These are phyloP conservation scores for Alouatta palliata DNA, from an alignment of 2,113 vertebrate genomes.

Conservation along the genomic window DNA sequence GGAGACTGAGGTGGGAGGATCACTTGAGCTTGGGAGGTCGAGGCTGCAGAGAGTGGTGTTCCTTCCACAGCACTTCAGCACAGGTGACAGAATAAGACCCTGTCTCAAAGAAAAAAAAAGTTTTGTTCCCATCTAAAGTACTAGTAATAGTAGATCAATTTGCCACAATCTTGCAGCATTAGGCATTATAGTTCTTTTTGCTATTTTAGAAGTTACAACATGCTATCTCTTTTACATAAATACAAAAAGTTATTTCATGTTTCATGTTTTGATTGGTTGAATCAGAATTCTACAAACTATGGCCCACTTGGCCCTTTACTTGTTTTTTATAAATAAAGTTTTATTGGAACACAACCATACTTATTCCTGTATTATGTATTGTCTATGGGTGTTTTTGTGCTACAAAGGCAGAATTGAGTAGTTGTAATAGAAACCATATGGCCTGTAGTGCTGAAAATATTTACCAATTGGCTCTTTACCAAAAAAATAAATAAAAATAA, in stretches of 20 bases:
- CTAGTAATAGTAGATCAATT: background rate
- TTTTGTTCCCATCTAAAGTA: background rate
- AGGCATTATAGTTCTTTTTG: background rate
- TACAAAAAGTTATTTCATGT: background rate
- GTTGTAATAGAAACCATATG: background rate
- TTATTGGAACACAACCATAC: background rate
- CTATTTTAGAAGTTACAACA: background rate
- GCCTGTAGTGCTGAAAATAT: background rate
- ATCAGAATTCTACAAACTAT: background rate
- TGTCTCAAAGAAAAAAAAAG: too few relatives aligned
- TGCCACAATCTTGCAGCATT: background rate
- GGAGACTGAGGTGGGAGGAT: too few relatives aligned
- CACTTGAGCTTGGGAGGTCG: too few relatives aligned
- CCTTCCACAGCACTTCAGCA: too few relatives aligned
- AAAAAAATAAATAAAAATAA: background rate
- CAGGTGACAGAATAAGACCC: too few relatives aligned
- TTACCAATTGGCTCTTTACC: constrained; percentile 3
- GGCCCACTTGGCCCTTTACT: background rate
- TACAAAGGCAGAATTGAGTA: background rate
- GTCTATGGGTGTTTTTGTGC: background rate
- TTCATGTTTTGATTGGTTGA: background rate
- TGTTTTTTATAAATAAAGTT: background rate
- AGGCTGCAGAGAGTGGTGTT: too few relatives aligned
- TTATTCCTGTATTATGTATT: accelerated
- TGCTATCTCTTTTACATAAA: background rate